Conservation (phyloP, 2,797 vertebrate genomes). For the Sebastes steindachneri region DNA sequence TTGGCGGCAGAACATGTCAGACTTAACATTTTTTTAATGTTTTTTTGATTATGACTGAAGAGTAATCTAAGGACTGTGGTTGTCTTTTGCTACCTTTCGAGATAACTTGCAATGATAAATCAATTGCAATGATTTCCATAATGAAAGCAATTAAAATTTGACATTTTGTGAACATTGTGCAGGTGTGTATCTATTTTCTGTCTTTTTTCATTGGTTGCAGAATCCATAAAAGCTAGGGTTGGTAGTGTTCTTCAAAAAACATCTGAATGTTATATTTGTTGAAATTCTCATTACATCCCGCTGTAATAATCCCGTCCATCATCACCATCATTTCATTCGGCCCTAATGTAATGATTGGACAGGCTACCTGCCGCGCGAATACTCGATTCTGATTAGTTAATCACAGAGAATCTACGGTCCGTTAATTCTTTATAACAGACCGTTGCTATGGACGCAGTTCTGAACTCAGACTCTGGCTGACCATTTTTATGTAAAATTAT, state of each 20-base stretch:
- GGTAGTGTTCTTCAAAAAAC: background rate
- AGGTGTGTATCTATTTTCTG: background rate
- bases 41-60: background rate
- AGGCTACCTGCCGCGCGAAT: no score
- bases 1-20: background rate
- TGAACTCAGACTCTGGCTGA: no score
- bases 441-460: no score
- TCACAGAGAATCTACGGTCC: no score
- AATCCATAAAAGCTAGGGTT: conserved; percentile 1
- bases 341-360: no score
- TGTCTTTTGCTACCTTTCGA: background rate
- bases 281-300: no score
- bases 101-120: background rate
- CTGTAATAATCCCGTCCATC: no score
- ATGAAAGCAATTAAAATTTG: background rate
- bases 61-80: background rate
- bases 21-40: background rate
- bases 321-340: no score
- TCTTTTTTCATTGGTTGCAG: background rate
- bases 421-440: background rate
- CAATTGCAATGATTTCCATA: background rate
- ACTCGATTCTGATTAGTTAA: no score
- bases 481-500: background rate
- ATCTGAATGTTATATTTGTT: no score
- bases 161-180: background rate